Percentiles rank a stretch among this genome's conserved stretches.
Evolutionary conservation across 2,113 vertebrate genomes (phyloP).

Genomic region (Paratilapia polleni): DNA sequence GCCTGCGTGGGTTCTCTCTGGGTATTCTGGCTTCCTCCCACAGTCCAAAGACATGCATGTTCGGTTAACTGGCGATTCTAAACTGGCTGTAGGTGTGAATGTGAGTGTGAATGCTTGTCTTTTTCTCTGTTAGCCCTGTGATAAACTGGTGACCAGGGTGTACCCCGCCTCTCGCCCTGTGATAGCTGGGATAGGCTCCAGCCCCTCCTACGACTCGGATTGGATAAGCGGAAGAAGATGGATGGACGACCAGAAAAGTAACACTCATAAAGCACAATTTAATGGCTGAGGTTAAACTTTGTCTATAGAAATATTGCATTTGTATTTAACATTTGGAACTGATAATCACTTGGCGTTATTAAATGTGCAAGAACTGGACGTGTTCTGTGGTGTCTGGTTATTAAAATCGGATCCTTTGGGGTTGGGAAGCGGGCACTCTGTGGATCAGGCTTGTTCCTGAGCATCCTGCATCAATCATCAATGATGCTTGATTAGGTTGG

Average conservation of each 20-base stretch:
- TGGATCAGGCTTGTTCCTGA: neutral
- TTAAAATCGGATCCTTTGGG: accelerated
- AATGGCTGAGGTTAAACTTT: neutral
- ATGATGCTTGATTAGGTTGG: neutral
- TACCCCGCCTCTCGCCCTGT: neutral
- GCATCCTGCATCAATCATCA: no score
- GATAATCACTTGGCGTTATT: neutral
- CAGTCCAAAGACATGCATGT: no score
- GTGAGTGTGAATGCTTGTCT: neutral
- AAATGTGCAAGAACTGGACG: neutral
- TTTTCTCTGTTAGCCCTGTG: neutral
- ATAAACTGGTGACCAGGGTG: neutral
- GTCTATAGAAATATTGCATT: neutral
- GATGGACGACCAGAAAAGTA: neutral
- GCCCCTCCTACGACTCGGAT: neutral
- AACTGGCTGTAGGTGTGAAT: no score
- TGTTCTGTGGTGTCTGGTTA: neutral
- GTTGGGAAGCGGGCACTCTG: neutral
- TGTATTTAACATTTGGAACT: neutral
- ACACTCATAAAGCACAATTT: neutral
- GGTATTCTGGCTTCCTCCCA: no score
- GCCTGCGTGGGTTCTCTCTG: no score
- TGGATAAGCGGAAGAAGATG: neutral
- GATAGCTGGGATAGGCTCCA: neutral
- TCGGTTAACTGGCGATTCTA: no score